Base-by-base conservation (phyloP, 2,113 vertebrate species). In the Phylloscopus trochilus region DNA sequence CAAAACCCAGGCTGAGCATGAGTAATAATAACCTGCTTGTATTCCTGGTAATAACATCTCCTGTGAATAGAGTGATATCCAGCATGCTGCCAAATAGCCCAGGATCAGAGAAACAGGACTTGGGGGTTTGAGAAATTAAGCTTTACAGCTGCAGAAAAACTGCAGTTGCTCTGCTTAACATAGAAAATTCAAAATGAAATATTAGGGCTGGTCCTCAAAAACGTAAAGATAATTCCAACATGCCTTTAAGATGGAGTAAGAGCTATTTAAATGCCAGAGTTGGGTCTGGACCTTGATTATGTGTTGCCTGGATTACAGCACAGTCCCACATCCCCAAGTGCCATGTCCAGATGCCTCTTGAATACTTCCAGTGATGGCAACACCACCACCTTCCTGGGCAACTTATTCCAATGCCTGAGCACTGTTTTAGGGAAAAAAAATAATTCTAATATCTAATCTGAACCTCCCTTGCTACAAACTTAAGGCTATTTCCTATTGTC, bases 1-100 rank as follows among this genome's bases (percentile, higher is more conserved):
- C 91, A 86, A 87, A 96, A 77, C 39, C 43, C 86, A 92, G 86
- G 59, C 95, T 78, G 60, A 91, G 80, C 68, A 63, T 14, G 35
- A 90, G 79, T 33, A 90, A 94, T 89, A 94, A 95, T 39, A 95
- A 94, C 94, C 87, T 70, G 67, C 90, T 83, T 89, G 93, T 89
- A 70, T 83, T 87, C 49, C 91, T 91, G 55, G 81, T 90, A 94
- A 93, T 78, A 89, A 44, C 0, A 2, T 92, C 94, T 96, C 93
- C 84, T 53, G 91, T 85, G 94, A 85, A 22, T 69, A 69, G 82
- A 73, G 33, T 55, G 72, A 89, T 91, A 91, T 13, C 67, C 84
- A 76, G 35, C 75, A 62, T 0, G 1, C 81, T 87, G 90, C 94
- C 89, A 91, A 95, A 76, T 1, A 87, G 81, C 73, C 78, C 30